phyloP scores from a whole-genome alignment of 2,888 invertebrate species.

The Diarsia dahlii region DNA sequence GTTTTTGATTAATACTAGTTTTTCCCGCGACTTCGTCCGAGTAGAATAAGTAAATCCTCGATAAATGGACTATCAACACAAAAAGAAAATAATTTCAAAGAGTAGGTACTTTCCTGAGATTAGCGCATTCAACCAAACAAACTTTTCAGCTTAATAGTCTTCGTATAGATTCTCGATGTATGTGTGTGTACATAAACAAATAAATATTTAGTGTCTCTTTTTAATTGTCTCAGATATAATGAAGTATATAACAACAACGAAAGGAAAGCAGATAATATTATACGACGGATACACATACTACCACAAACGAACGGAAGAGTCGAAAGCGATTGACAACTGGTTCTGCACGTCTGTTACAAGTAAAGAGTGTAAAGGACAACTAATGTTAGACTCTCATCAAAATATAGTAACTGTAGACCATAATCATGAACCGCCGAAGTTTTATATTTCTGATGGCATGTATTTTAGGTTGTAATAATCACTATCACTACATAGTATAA shows the following conservation, averaged over 20 bases:
- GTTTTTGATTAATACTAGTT: no score
- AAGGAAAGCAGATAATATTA: slow-evolving; percentile 8
- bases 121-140: no score
- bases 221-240: background rate
- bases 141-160: no score
- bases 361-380: slow-evolving; percentile 26
- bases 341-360: slow-evolving; percentile 2
- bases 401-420: slow-evolving; percentile 15
- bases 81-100: no score
- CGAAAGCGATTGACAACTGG: slow-evolving; percentile 8
- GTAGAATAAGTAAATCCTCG: no score
- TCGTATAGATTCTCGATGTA: background rate
- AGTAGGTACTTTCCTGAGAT: no score
- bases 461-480: background rate
- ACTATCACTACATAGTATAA: no score
- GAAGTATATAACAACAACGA: slow-evolving; percentile 1
- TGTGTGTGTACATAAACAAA: background rate
- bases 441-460: slow-evolving; percentile 20
- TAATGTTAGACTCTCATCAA: slow-evolving; percentile 8
- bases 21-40: no score
- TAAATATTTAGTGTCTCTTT: background rate
- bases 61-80: no score
- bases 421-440: slow-evolving; percentile 25
- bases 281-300: slow-evolving; percentile 22
- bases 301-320: background rate